Conservation (phyloP, 2,797 vertebrate genomes). For the Phataginus tricuspis region DNA sequence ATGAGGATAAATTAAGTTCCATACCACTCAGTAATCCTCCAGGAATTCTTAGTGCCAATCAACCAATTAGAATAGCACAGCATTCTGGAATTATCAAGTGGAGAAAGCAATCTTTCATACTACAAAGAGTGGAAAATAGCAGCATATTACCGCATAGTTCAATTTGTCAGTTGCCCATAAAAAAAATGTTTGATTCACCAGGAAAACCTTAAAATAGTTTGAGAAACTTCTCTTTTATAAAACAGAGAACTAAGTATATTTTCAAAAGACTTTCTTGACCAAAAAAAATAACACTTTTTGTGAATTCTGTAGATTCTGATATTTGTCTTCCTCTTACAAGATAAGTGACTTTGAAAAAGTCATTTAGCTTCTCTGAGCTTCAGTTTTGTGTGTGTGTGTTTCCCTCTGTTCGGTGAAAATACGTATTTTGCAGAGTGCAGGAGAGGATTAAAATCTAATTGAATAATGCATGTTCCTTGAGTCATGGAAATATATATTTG, state of each 20-base stretch:
- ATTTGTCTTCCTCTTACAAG: slow-evolving; percentile 3
- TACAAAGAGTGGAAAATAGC: slow-evolving; percentile 20
- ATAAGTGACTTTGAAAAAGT: slow-evolving; percentile 27
- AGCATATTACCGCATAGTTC: slow-evolving; percentile 21
- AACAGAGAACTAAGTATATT: slow-evolving; percentile 29
- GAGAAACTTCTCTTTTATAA: slow-evolving; percentile 29
- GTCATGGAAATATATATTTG: slow-evolving; percentile 2
- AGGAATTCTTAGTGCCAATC: slow-evolving; percentile 11
- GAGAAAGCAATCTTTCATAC: slow-evolving; percentile 27
- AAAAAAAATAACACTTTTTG: slow-evolving; percentile 10
- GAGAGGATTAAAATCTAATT: slow-evolving; percentile 1
- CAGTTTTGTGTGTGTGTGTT: background rate
- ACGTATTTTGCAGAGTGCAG: background rate
- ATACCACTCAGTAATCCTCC: background rate
- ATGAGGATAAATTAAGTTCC: background rate
- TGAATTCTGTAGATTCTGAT: background rate
- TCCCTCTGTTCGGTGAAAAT: background rate
- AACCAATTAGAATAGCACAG: background rate
- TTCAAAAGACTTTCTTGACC: slow-evolving; percentile 29
- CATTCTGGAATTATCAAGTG: background rate
- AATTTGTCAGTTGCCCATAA: slow-evolving; percentile 28
- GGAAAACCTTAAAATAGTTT: slow-evolving; percentile 42
- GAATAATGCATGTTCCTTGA: background rate
- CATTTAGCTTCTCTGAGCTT: slow-evolving; percentile 30
- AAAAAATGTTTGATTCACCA: slow-evolving; percentile 15